phyloP scores from a whole-genome alignment of 2,888 invertebrate species.

The Nemoura dubitans region DNA sequence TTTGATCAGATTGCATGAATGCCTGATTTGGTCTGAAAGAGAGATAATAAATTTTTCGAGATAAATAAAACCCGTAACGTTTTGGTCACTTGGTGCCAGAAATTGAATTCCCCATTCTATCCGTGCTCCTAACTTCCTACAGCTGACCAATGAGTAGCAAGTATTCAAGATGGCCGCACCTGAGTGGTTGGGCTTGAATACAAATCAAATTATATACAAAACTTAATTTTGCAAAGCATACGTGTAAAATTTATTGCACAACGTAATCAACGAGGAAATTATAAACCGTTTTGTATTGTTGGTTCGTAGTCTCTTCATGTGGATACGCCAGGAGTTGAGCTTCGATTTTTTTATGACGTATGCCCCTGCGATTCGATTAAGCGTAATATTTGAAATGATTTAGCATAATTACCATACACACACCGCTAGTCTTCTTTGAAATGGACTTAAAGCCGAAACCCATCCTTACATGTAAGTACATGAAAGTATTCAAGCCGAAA shows the following conservation, averaged over 20 bases:
- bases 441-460: conserved; percentile 21
- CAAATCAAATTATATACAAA: background rate
- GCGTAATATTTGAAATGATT: background rate
- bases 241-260: background rate
- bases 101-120: background rate
- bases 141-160: conserved; percentile 8
- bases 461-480: conserved; percentile 26
- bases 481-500: background rate
- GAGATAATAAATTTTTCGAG: background rate
- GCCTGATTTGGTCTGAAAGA: background rate
- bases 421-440: background rate
- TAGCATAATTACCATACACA: background rate
- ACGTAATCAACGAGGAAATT: background rate
- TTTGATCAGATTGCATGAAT: background rate
- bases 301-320: background rate
- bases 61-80: background rate
- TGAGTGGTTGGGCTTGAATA: conserved; percentile 8
- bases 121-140: background rate
- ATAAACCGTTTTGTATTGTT: background rate
- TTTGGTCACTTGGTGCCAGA: background rate
- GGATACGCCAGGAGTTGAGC: background rate
- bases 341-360: conserved; percentile 16
- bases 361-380: background rate
- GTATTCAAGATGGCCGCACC: conserved; percentile 23
- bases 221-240: background rate